phyloP scores from a whole-genome alignment of 2,888 invertebrate genomes.

The Pandemis corylana region DNA sequence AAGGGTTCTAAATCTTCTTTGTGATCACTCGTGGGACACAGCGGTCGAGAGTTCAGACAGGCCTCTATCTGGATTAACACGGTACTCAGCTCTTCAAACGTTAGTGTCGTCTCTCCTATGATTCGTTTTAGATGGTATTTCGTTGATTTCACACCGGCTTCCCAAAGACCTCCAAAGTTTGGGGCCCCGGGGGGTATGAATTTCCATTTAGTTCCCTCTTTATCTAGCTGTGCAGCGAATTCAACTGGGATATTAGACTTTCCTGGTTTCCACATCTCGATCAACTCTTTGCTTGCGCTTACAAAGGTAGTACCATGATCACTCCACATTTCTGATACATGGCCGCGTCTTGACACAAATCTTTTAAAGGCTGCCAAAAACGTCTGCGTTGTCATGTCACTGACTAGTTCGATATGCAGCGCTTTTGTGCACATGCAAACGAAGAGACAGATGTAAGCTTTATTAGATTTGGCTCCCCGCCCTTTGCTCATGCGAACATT shows the following conservation, averaged over 20 bases:
- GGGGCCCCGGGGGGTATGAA: constrained; percentile 30
- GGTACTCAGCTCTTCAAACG: constrained; percentile 30
- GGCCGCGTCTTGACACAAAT: constrained; percentile 18
- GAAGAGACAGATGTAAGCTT: constrained; percentile 19
- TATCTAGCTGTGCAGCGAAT: neutral
- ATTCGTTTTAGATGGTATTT: constrained; percentile 9
- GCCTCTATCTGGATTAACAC: constrained; percentile 28
- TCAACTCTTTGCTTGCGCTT: constrained; percentile 18
- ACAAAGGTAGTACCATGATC: constrained; percentile 32
- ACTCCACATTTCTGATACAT: constrained; percentile 21
- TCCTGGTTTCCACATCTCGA: neutral
- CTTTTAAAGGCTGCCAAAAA: constrained; percentile 23
- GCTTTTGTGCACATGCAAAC: constrained; percentile 10
- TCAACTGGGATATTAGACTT: constrained; percentile 5
- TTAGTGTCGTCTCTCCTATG: constrained; percentile 18
- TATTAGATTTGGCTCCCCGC: neutral
- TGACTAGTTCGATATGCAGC: constrained; percentile 15
- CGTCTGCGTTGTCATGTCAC: constrained; percentile 2
- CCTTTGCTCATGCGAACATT: constrained; percentile 4
- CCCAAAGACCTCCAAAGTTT: neutral
- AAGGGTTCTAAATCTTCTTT: too few relatives aligned
- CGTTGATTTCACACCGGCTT: too few relatives aligned
- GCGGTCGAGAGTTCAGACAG: constrained; percentile 34
- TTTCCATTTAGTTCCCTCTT: constrained; percentile 18
- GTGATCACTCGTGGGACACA: neutral